Evolutionary conservation across 2,797 vertebrate species (phyloP), one percentile per base, ranked within the genome.

Genomic region (Melanotaenia nigrans): DNA sequence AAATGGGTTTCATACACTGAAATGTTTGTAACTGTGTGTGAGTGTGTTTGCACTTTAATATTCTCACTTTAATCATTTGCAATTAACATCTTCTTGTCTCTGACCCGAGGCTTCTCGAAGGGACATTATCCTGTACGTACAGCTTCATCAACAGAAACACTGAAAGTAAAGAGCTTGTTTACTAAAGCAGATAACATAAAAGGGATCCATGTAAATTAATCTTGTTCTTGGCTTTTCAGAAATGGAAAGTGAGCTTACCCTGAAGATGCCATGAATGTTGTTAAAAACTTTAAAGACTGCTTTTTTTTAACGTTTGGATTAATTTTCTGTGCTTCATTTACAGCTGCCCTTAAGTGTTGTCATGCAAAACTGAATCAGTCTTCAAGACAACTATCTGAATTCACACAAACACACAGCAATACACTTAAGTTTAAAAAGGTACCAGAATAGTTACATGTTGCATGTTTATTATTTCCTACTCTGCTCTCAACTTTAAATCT

Each of bases 1-100:
- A 81, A 88, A 90, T 81, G 67, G 65, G 81, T 79, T 86, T 86
- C 66, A 83, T 85, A 73, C 51, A 30, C 61, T 33, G 16, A 3
- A 3, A 16, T 81, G 35, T 71, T 71, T 67, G 71, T 54, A 47
- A 2, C 30, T 57, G 40, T 22, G 40, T 66, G 45, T 20, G 28
- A n/a, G 47, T 57, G 49, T 61, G 45, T 47, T 5, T 64, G 71
- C 61, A 54, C 59, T 84, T 73, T 69, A 73, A 87, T 84, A 77
- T 78, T 85, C 79, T 70, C 66, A 58, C 83, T 77, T 74, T 60
- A 66, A 61, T 55, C 38, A 76, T 58, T 66, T 64, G 68, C 75
- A 83, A 87, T 80, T 79, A 85, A 56, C 61, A 55, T 72, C 60
- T 63, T 63, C 60, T 57, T 4, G 40, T 58, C 55, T 51, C 25